Base-by-base conservation (phyloP, 1,140 invertebrate genomes). In the Magallana ariakensis region DNA sequence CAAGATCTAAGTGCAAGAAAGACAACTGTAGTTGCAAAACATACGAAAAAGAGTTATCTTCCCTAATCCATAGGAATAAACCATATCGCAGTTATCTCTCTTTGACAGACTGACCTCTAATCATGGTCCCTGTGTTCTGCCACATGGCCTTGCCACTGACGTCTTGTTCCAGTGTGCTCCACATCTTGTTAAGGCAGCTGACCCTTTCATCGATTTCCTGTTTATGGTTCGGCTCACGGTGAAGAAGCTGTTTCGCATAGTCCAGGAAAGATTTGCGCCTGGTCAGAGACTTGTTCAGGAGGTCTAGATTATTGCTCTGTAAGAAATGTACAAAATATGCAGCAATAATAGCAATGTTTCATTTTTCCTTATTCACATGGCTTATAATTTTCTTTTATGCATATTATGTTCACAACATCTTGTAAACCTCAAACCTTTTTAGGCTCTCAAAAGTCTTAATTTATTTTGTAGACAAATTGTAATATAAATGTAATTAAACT, bases 151-250 rank as follows among this genome's bases (percentile, higher is more conserved):
- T 88, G 16, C 92, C 90, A n/a, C 90, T 87, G 91, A 96, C 95
- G 88, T 95, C 95, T 90, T 95, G 95, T 91, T 96, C 96, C 53
- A 97, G 95, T 86, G 96, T 95, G 92, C 97, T 96, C 97, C 97
- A 97, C 94, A 97, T 97, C 83, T 96, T 95, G 91, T 97, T 97
- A 75, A 97, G 95, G 92, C 96, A 96, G 91, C 95, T 94, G 82
- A 96, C 95, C 86, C 97, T 95, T 96, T 96, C 96, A 85, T 95
- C 96, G 83, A 97, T 96, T 95, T 97, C 97, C 92, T 97, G 96
- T 90, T 96, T 96, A 84, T 96, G 95, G 84, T 96, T 96, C 91
- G 97, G 97, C 92, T 96, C 96, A 83, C 96, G 95, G 87, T 96
- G 95, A 89, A 97, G 95, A 91, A 97, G 95, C 93, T 96, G 96